phyloP scores from a whole-genome alignment of 2,797 vertebrate genomes.

The Chanos chanos region DNA sequence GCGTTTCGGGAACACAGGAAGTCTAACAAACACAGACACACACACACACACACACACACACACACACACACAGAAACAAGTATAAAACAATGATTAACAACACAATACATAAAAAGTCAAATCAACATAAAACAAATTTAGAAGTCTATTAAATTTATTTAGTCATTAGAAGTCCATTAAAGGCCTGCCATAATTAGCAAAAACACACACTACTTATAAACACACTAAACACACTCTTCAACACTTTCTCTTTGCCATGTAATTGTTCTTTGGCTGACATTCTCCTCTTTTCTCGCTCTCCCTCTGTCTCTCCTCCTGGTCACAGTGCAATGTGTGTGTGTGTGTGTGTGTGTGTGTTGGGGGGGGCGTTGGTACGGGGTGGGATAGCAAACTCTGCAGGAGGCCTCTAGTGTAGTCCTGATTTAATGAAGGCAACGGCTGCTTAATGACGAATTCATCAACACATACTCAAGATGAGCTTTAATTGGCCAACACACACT shows the following conservation, averaged over 20 bases:
- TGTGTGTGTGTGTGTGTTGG: no score
- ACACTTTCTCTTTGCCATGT: slow-evolving; percentile 26
- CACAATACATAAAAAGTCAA: slow-evolving; percentile 17
- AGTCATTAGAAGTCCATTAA: no score
- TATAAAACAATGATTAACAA: slow-evolving; percentile 1
- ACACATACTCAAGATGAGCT: slow-evolving; percentile 82
- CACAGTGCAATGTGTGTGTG: slow-evolving; percentile 72
- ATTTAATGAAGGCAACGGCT: slow-evolving; percentile 81
- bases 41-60: slow-evolving; percentile 11
- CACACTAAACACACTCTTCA: slow-evolving; percentile 9
- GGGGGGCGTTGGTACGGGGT: slow-evolving; percentile 57
- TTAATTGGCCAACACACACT: slow-evolving; percentile 82
- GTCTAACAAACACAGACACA: slow-evolving; percentile 63
- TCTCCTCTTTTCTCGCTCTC: slow-evolving; percentile 31
- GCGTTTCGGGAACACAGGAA: slow-evolving; percentile 75
- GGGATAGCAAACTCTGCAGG: slow-evolving; percentile 79
- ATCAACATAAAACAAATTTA: slow-evolving; percentile 27
- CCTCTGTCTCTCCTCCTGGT: slow-evolving; percentile 37
- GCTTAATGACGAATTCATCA: slow-evolving; percentile 89
- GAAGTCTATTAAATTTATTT: no score
- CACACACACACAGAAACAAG: background rate
- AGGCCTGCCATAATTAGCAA: slow-evolving; percentile 38
- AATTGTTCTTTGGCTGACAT: slow-evolving; percentile 34
- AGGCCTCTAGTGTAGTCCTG: slow-evolving; percentile 56
- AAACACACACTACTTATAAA: no score